Conservation (phyloP, 2,113 vertebrate genomes). For the Ictidomys tridecemlineatus region DNA sequence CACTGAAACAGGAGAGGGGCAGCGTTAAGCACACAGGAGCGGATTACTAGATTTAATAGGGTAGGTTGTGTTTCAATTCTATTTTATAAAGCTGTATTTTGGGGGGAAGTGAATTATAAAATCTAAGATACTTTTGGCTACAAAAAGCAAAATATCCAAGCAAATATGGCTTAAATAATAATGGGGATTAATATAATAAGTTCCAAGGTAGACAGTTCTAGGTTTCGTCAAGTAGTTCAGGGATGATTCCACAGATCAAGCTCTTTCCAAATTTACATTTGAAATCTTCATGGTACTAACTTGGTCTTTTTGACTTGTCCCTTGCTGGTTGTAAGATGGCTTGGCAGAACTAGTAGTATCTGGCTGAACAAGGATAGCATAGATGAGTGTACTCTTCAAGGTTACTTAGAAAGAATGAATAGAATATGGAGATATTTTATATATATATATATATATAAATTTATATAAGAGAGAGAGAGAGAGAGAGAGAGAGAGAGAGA, state of each 20-base stretch:
- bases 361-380: not conserved
- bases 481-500: too few relatives aligned
- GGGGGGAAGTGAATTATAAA: not conserved
- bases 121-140: not conserved
- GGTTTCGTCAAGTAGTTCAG: not conserved
- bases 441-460: too few relatives aligned
- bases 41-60: not conserved
- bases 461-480: too few relatives aligned
- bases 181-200: not conserved
- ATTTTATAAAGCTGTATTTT: not conserved
- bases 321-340: not conserved
- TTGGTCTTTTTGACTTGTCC: not conserved
- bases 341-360: not conserved
- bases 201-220: not conserved
- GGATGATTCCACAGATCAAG: not conserved
- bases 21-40: not conserved
- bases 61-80: not conserved
- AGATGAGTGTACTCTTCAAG: not conserved
- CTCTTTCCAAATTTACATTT: not conserved
- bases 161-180: not conserved
- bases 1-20: not conserved
- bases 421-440: not conserved
- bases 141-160: conserved; percentile 4
- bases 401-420: not conserved
- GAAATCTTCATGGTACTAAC: not conserved